A percentile compares a stretch with the other conserved stretches of the same genome.
phyloP scores from a whole-genome alignment of 1,140 invertebrate genomes.

The Tribolium madens region DNA sequence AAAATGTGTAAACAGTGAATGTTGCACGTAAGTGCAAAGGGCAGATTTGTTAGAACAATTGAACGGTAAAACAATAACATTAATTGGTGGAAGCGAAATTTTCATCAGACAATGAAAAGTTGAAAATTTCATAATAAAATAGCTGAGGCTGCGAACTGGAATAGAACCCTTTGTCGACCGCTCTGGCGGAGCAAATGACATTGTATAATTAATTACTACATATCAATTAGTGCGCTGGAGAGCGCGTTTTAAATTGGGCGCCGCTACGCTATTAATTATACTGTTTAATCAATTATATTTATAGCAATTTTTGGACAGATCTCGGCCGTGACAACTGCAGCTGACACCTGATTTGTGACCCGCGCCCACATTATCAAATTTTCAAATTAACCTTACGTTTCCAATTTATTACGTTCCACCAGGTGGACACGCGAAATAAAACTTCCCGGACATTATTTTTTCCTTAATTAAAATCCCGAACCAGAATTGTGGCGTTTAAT shows the following conservation, averaged over 20 bases:
- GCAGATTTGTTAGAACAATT: conserved; percentile 37
- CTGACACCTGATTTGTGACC: conserved; percentile 38
- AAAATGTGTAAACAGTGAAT: conserved; percentile 14
- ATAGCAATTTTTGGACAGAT: conserved; percentile 53
- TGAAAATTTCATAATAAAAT: conserved; percentile 60
- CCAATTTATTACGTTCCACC: conserved; percentile 17
- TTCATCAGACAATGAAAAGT: conserved; percentile 51
- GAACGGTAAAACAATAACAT: conserved; percentile 42
- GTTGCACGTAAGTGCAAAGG: conserved; percentile 25
- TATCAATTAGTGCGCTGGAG: conserved; percentile 60
- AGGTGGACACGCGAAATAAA: conserved; percentile 4
- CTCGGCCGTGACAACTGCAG: conserved; percentile 31
- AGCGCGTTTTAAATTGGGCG: conserved; percentile 59
- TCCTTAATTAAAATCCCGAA: conserved; percentile 9
- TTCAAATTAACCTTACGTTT: conserved; percentile 39
- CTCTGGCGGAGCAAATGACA: conserved; percentile 54
- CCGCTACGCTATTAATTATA: conserved; percentile 59
- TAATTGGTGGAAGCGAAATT: conserved; percentile 43
- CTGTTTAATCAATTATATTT: conserved; percentile 57
- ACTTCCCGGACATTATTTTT: neutral
- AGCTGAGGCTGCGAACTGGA: conserved; percentile 56
- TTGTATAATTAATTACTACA: conserved; percentile 62
- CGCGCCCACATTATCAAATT: conserved; percentile 33
- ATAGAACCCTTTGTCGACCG: conserved; percentile 51
- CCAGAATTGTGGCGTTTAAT: conserved; percentile 5